Evolutionary conservation across 2,888 invertebrate species (phyloP), one percentile per base, ranked within the genome.

Genomic region (Listrodromus nycthemerus): DNA sequence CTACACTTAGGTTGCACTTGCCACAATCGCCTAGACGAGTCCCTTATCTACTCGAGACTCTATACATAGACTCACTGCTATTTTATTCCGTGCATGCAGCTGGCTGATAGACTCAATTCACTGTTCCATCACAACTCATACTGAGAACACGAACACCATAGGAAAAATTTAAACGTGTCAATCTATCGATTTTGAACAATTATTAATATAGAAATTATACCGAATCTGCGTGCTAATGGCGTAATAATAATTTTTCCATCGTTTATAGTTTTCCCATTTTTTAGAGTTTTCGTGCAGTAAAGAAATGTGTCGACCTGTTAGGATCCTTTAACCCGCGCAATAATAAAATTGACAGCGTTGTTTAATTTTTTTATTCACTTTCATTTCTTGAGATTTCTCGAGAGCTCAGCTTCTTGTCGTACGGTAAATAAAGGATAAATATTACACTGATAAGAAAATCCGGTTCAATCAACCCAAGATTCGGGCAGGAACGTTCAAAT

Each of bases 1-100:
- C 33, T 61, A 30, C 63, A 30, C 63, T 52, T 37, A 24, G 21
- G 50, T 63, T 65, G 65, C 65, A 74, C 48, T 74, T 65, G 63
- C 50, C 65, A 27, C 48, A 37, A 37, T 63, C 21, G 37, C 30
- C 37, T 58, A 10, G 13, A 10, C 27, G 58, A 58, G 58, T 24
- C 13, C 58, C 58, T 58, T 58, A 58, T 58, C 58, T 58, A 58
- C 4, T 16, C 27, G 58, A 58, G 21, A 24, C 21, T 19, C 8
- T 58, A 58, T 27, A 24, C 24, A 58, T 58, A 58, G 27, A 58
- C 58, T 13, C 13, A 6, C 16, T 16, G 24, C 27, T 27, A 58
- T 58, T 58, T 58, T 58, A 58, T 58, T 58, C 27, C 58, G 16
- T 58, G 3, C 24, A 27, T 58, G 24, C 58, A 58, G 24, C 58